Evolutionary conservation across 2,113 vertebrate genomes (phyloP).

Genomic region (Melozone crissalis): DNA sequence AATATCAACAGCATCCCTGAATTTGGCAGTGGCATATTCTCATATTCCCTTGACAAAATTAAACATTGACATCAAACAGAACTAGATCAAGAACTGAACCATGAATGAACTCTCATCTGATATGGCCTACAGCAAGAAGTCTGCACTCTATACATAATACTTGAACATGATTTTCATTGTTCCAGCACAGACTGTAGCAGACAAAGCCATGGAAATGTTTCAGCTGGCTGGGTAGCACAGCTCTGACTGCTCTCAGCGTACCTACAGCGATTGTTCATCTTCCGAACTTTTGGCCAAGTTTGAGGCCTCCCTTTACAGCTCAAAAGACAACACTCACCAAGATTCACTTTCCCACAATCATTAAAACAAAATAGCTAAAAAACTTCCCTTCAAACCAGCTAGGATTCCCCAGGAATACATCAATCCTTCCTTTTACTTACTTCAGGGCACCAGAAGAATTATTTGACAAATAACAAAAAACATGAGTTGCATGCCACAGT

Average conservation of each 20-base stretch:
- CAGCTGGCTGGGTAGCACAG: not conserved
- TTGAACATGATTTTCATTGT: not conserved
- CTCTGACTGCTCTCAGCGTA: not conserved
- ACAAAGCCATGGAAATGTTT: not conserved
- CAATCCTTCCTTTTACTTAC: not conserved
- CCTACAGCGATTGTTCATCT: not conserved
- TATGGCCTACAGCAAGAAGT: not conserved
- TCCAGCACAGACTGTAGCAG: not conserved
- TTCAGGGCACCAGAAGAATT: not conserved
- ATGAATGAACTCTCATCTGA: not conserved
- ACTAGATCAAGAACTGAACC: not conserved
- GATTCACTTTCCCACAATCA: not conserved
- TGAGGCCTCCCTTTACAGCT: not conserved
- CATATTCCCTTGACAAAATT: not conserved
- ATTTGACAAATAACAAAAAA: not conserved
- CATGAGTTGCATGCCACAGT: not conserved
- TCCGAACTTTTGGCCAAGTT: not conserved
- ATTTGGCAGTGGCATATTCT: not conserved
- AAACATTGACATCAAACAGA: slow-evolving; percentile 4
- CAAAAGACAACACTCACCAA: not conserved
- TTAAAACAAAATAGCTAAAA: not conserved
- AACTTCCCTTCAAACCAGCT: not conserved
- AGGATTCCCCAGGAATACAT: not conserved
- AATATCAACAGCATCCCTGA: not conserved
- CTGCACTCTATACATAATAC: not conserved